Base-by-base conservation (phyloP, 1,140 invertebrate genomes). In the Bombus pyrosoma region DNA sequence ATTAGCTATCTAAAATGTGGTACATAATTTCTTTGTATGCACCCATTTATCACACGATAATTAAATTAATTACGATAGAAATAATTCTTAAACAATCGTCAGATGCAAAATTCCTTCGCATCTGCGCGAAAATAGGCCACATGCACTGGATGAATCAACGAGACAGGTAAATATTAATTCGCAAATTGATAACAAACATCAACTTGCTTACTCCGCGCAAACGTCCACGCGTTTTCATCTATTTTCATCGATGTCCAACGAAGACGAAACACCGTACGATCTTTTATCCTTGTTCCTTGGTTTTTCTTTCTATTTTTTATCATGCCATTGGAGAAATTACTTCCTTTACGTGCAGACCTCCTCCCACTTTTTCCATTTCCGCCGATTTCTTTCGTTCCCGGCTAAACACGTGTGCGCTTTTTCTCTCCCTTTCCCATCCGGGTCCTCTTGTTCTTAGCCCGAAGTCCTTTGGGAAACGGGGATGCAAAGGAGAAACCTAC, bases 401-500 rank as follows among this genome's bases (percentile, higher is more conserved):
- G 1, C 34, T 39, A 22, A 25, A 32, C 57, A 28, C n/a, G 18
- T 15, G n/a, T 59, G 39, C 18, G 39, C 3, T 32, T 25, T n/a
- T 37, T 9, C 32, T 43, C 3, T 62, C 2, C 22, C 10, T 22
- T 39, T 12, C 2, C 41, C 22, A 25, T 15, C 15, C 41, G 12
- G 22, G 34, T 41, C 47, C 47, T 53, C 47, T 53, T 18, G 62
- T 53, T 68, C 77, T 68, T n/a, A 53, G 64, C 64, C 18, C 25
- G 3, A 37, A 8, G 57, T 68, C 81, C 81, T 75, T 74, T 75
- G 59, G 73, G 72, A 76, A 53, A 75, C 34, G 32, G 37, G 59
- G 37, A 83, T 76, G 81, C 73, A 68, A 76, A 83, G 62, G 73
- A 68, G 72, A 28, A 68, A 83, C 59, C 73, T 22, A 53, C 10